These are phyloP conservation scores for Drosophila atripex DNA, from an alignment of 2,888 invertebrate species.

Conservation along the genomic window DNA sequence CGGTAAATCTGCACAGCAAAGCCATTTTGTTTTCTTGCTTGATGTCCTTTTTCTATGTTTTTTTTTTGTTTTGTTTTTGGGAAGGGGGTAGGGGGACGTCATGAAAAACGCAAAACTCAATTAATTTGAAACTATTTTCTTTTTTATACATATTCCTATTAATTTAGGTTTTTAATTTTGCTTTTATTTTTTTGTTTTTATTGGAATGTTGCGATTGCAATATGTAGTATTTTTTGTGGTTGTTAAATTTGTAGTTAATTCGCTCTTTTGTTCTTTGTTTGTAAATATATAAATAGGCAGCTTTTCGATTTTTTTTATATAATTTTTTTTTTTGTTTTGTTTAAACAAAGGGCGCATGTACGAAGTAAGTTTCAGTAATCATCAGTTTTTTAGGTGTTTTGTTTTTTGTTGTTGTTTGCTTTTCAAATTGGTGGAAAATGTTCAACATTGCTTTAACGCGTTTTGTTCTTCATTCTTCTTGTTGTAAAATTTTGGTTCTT, in stretches of 20 bases:
- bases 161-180: slow-evolving; percentile 24
- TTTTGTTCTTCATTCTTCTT: slow-evolving; percentile 41
- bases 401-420: slow-evolving; percentile 48
- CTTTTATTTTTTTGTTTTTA: not conserved
- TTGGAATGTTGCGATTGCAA: slow-evolving; percentile 43
- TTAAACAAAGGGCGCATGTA: slow-evolving; percentile 55
- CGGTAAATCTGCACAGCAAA: slow-evolving; percentile 42
- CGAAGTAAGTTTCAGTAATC: slow-evolving; percentile 46
- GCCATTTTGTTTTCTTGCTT: slow-evolving; percentile 14
- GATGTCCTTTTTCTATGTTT: slow-evolving; percentile 25
- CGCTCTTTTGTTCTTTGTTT: slow-evolving; percentile 34
- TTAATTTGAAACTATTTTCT: slow-evolving; percentile 41
- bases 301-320: slow-evolving; percentile 39
- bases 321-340: not conserved
- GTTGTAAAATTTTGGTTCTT: slow-evolving; percentile 76
- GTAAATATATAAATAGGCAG: slow-evolving; percentile 75
- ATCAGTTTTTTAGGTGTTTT: slow-evolving; percentile 31
- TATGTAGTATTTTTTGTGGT: slow-evolving; percentile 25
- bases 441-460: slow-evolving; percentile 47
- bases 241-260: slow-evolving; percentile 25
- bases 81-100: slow-evolving; percentile 13
- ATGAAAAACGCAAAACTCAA: slow-evolving; percentile 35
- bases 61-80: slow-evolving; percentile 3
- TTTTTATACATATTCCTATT: slow-evolving; percentile 27
- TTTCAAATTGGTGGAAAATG: slow-evolving; percentile 72